Percentiles rank a stretch among this genome's conserved stretches.
Conservation (phyloP, 2,797 vertebrate species). For the Semaprochilodus insignis region DNA sequence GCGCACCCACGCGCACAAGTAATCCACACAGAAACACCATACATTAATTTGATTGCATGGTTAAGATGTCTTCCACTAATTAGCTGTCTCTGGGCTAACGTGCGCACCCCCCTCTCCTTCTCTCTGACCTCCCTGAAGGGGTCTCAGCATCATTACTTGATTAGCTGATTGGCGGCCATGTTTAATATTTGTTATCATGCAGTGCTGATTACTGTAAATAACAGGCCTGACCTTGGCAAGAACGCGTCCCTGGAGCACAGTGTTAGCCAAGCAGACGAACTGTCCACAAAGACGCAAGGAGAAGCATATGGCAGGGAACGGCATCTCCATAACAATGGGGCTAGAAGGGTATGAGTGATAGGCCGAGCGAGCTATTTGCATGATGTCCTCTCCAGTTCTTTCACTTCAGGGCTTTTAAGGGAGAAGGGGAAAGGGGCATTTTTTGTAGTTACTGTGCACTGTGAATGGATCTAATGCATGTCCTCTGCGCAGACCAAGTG, state of each 20-base stretch:
- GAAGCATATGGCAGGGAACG: constrained; percentile 17
- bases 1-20: background rate
- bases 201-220: constrained; percentile 55
- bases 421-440: constrained; percentile 10
- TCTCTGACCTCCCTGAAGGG: constrained; percentile 51
- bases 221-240: constrained; percentile 46
- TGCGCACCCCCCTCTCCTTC: constrained; percentile 17
- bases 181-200: constrained; percentile 58
- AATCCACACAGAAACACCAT: constrained; percentile 15
- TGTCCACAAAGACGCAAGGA: background rate
- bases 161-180: constrained; percentile 59
- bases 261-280: constrained; percentile 16
- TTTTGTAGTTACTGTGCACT: background rate
- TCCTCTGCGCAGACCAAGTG: background rate
- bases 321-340: constrained; percentile 31
- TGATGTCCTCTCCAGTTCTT: constrained; percentile 4
- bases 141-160: constrained; percentile 60
- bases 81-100: constrained; percentile 45
- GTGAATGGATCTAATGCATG: background rate
- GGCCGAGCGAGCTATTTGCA: background rate
- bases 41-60: constrained; percentile 59
- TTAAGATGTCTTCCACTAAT: constrained; percentile 54
- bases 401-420: background rate
- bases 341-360: constrained; percentile 12
- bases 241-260: constrained; percentile 34